Base-by-base conservation (phyloP, 2,888 invertebrate genomes). In the Drosophila prolongata region DNA sequence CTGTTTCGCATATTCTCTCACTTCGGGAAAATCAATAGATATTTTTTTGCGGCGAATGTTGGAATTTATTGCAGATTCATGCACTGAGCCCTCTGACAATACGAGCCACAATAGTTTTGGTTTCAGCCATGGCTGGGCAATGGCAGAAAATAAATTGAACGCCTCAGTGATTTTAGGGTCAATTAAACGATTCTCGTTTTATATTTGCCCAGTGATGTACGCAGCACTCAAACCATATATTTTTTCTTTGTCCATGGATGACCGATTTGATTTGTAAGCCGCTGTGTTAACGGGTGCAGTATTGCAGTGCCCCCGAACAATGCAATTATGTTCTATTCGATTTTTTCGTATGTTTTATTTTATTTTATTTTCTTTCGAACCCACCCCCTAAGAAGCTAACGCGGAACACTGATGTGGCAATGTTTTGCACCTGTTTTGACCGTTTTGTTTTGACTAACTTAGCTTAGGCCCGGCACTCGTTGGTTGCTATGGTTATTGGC, bases 131-230 rank as follows among this genome's bases (percentile, higher is more conserved):
- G 59, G 30, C 9, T 27, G n/a, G 27, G 6, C 8, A 37, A 24
- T 13, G 37, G 13, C 37, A 35, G 40, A 50, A 49, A 58, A 37
- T 13, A 70, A 64, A 27, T 13, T 43, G 11, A 35, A 87, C 79
- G 90, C 87, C 76, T 84, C 76, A 89, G 61, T 64, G 76, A 75
- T 72, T 90, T 89, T 89, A 79, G 77, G 86, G 79, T 81, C 89
- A 89, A 89, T 83, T 90, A 83, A 87, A 89, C 52, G 77, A 60
- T 77, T 64, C 64, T 69, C 57, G 74, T 56, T 86, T 88, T 82
- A 67, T 77, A 55, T 79, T 77, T 85, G 77, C 40, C 69, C 88
- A 77, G 50, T 76, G 76, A 69, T 59, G 72, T 79, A 74, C 62
- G 65, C 65, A 67, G 40, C 61, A 67, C 55, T 61, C 53, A 49